Conservation (phyloP, 2,888 invertebrate genomes). For the Lomographa bimaculata region DNA sequence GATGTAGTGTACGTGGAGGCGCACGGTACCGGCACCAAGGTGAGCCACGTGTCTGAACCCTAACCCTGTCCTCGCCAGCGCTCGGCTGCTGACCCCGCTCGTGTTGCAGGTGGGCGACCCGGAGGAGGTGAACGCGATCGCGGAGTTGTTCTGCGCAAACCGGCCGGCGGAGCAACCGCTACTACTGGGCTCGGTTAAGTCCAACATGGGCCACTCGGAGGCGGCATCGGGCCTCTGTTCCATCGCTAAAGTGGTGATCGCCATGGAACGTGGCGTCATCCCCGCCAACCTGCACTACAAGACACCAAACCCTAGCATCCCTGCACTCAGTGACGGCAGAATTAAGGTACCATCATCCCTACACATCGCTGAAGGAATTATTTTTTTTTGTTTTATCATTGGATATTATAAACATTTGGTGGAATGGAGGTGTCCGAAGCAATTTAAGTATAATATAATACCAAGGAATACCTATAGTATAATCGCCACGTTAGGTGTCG, state of each 20-base stretch:
- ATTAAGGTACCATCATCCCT: no score
- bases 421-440: no score
- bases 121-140: slow-evolving; percentile 97
- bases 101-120: slow-evolving; percentile 94
- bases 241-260: slow-evolving; percentile 93
- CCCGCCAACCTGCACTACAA: slow-evolving; percentile 96
- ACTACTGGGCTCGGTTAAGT: slow-evolving; percentile 97
- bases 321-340: slow-evolving; percentile 90
- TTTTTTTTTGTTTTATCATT: no score
- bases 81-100: not conserved
- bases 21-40: slow-evolving; percentile 99
- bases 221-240: slow-evolving; percentile 96
- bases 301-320: slow-evolving; percentile 94
- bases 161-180: slow-evolving; percentile 87
- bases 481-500: no score
- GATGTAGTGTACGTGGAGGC: slow-evolving; percentile 97
- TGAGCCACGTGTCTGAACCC: slow-evolving; percentile 37
- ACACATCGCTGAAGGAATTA: no score
- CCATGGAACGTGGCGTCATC: slow-evolving; percentile 95
- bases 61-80: not conserved
- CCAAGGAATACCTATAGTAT: no score
- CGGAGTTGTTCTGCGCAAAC: slow-evolving; percentile 94
- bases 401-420: no score
- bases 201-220: slow-evolving; percentile 99
- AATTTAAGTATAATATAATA: no score